Percentiles rank a stretch among this genome's conserved stretches.
phyloP scores from a whole-genome alignment of 2,797 vertebrate species.

The Nyctibius grandis region DNA sequence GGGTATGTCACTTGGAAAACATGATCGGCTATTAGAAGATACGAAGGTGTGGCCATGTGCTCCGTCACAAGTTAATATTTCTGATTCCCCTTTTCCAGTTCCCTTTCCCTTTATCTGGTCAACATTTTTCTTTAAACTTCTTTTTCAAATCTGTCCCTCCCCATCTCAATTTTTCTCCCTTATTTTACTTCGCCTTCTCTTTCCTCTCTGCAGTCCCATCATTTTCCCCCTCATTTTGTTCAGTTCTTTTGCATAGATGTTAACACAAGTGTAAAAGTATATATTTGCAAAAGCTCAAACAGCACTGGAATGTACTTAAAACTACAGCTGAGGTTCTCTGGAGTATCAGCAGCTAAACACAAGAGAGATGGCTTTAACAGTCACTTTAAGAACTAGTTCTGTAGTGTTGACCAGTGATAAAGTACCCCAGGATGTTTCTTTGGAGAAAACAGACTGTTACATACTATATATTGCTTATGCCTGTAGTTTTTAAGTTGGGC shows the following conservation, averaged over 20 bases:
- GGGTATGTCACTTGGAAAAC: background rate
- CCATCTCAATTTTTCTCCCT: background rate
- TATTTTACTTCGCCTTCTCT: background rate
- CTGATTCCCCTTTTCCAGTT: background rate
- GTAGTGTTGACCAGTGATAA: background rate
- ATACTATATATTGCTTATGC: background rate
- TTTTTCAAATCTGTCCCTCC: background rate
- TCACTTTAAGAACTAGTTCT: background rate
- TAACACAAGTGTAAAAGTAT: background rate
- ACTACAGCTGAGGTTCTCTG: background rate
- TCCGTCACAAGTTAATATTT: background rate
- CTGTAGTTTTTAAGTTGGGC: background rate
- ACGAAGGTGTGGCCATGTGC: rapidly evolving
- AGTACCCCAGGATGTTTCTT: background rate
- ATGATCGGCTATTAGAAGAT: background rate
- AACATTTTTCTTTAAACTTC: background rate
- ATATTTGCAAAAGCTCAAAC: background rate
- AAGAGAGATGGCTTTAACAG: background rate
- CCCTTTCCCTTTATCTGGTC: background rate
- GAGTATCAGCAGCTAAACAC: background rate
- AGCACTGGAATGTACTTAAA: background rate
- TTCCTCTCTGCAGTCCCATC: background rate
- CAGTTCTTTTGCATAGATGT: background rate
- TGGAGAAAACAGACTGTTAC: background rate
- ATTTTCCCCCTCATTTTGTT: background rate